A percentile compares a stretch with the other conserved stretches of the same genome.
Conservation (phyloP, 2,888 invertebrate species). For the Eueremaeus valkanovi region DNA sequence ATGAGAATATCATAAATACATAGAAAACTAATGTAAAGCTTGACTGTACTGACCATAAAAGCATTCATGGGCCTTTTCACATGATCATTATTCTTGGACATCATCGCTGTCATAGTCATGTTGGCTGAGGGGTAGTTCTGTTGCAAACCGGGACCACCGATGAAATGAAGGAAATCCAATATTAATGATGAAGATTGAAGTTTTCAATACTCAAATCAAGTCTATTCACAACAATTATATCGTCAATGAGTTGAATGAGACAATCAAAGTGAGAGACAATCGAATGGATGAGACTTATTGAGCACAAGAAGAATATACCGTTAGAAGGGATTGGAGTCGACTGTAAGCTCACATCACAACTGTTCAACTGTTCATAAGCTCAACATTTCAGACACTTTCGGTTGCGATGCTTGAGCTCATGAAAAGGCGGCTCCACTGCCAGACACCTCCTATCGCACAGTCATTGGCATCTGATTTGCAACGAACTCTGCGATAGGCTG, state of each 20-base stretch:
- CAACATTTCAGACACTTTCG: background rate
- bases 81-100: conserved; percentile 62
- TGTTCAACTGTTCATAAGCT: background rate
- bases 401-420: background rate
- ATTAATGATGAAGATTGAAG: no score
- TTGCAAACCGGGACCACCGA: no score
- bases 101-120: conserved; percentile 41
- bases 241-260: background rate
- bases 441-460: background rate
- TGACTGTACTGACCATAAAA: conserved; percentile 80
- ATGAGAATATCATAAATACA: no score
- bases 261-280: background rate
- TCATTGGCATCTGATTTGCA: background rate
- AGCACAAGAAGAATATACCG: background rate
- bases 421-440: background rate
- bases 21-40: no score
- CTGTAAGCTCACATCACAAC: background rate
- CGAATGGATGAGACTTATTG: no score
- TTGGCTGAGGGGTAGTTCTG: no score
- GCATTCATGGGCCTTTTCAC: conserved; percentile 98
- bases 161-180: no score
- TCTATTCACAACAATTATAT: no score
- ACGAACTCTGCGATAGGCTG: background rate
- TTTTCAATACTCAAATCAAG: no score
- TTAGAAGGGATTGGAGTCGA: background rate